phyloP scores from a whole-genome alignment of 2,797 vertebrate species.

The Pangasius sanitwongsei region DNA sequence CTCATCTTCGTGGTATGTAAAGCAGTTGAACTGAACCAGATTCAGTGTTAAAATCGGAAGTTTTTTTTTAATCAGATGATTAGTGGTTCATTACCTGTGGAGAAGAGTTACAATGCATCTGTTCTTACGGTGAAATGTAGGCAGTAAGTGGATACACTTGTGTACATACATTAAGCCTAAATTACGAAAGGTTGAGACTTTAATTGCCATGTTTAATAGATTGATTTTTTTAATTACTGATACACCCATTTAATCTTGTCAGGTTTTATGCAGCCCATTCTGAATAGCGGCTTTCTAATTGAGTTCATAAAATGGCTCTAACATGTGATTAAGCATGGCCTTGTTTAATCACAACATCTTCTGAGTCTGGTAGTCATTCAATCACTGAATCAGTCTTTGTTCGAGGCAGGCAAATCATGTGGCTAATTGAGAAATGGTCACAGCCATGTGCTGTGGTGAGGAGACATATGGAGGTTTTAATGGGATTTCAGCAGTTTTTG shows the following conservation, averaged over 20 bases:
- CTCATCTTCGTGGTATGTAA: neutral
- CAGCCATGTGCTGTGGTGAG: conserved; percentile 41
- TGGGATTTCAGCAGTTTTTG: conserved; percentile 1
- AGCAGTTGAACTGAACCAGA: conserved; percentile 12
- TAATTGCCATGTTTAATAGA: conserved; percentile 26
- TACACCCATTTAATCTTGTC: conserved; percentile 25
- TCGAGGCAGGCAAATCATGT: conserved; percentile 42
- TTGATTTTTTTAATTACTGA: conserved; percentile 27
- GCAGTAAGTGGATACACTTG: conserved; percentile 37
- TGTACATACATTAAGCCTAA: conserved; percentile 41
- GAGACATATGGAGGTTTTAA: conserved; percentile 6
- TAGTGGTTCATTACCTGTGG: conserved; percentile 35
- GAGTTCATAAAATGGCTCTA: conserved; percentile 40
- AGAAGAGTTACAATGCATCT: conserved; percentile 42
- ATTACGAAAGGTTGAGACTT: conserved; percentile 32
- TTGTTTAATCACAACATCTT: conserved; percentile 52
- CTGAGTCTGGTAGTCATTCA: conserved; percentile 44
- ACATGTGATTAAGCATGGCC: conserved; percentile 53
- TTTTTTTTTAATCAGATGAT: neutral
- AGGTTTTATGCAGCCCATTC: conserved; percentile 26
- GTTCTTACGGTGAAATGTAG: conserved; percentile 30
- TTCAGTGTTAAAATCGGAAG: conserved; percentile 26
- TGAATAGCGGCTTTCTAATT: conserved; percentile 45
- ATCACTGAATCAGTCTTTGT: conserved; percentile 27
- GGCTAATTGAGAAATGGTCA: conserved; percentile 36